Base-by-base conservation (phyloP, 2,797 vertebrate species). In the Pseudotriccus pelzelni region DNA sequence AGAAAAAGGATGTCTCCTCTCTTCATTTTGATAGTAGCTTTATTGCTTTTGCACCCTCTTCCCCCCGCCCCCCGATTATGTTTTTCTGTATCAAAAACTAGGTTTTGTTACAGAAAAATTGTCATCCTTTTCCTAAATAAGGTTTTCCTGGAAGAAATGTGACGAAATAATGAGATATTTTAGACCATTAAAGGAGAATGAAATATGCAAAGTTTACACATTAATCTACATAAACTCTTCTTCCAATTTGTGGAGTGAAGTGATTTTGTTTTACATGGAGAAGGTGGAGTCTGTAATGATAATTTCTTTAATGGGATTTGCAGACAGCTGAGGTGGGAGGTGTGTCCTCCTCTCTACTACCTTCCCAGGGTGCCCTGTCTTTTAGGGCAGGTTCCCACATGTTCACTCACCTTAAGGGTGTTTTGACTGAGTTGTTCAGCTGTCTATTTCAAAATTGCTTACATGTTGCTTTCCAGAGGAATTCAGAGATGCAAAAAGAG, bases 281-380 rank as follows among this genome's bases (percentile, higher is more conserved):
- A 89, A 93, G 94, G 95, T 73, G 94, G 91, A 90, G 87, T 60
- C 92, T 93, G 13, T 50, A 63, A 94, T 12, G 74, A 53, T 83
- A 91, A 89, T 97, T 87, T 83, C 85, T 87, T 67, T 78, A 92
- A 83, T 91, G 77, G 89, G 82, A 97, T 96, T 97, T 94, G 95
- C 84, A 78, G 94, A 46, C 55, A 70, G 86, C 32, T 64, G 73
- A 25, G 20, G 50, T 78, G 46, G 77, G 95, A 88, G 95, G 97
- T 82, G 92, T 90, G 94, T 90, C 93, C 82, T 83, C 59, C 75
- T 75, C 41, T 36, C 10, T 14, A n/a, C 90, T 46, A 50, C 91
- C 86, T 96, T 82, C 68, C 74, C 77, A 30, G 53, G 50, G 79
- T 4, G 1, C 63, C n/a, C 21, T 91, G 84, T 58, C 93, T 94